A percentile compares a stretch with the other conserved stretches of the same genome.
Evolutionary conservation across 2,888 invertebrate genomes (phyloP).

Genomic region (Heliconius ethilla): DNA sequence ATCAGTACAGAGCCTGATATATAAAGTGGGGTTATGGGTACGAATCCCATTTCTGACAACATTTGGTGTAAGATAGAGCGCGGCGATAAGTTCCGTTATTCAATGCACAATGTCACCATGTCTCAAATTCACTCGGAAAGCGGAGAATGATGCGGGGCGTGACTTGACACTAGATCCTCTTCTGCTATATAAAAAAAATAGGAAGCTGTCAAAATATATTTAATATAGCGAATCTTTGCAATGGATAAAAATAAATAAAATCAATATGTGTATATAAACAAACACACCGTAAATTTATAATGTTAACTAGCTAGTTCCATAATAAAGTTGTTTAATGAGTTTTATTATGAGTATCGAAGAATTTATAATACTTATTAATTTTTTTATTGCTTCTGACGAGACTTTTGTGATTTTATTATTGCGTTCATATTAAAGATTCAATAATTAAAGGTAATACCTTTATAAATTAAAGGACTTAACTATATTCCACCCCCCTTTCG

Average conservation of each 20-base stretch:
- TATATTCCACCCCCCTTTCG: too few relatives aligned
- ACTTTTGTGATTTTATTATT: constrained; percentile 1
- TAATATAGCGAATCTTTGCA: neutral
- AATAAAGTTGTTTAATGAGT: constrained; percentile 6
- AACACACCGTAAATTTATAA: neutral
- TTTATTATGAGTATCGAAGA: neutral
- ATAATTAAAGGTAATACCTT: too few relatives aligned
- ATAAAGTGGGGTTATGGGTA: too few relatives aligned
- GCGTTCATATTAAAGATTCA: too few relatives aligned
- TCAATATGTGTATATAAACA: neutral
- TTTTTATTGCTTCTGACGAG: constrained; percentile 1
- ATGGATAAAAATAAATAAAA: neutral
- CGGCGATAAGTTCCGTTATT: too few relatives aligned
- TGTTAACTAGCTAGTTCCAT: neutral
- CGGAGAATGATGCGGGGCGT: neutral
- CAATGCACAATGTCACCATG: neutral
- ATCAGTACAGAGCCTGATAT: too few relatives aligned
- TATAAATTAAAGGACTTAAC: too few relatives aligned
- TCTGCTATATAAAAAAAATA: neutral
- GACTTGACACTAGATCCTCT: neutral
- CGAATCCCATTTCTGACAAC: too few relatives aligned
- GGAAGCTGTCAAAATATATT: neutral
- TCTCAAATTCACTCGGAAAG: neutral
- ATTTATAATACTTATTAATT: neutral
- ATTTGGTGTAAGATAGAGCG: neutral